These are phyloP conservation scores for Paradoxurus hermaphroditus DNA, from an alignment of 2,113 vertebrate genomes.

Conservation along the genomic window DNA sequence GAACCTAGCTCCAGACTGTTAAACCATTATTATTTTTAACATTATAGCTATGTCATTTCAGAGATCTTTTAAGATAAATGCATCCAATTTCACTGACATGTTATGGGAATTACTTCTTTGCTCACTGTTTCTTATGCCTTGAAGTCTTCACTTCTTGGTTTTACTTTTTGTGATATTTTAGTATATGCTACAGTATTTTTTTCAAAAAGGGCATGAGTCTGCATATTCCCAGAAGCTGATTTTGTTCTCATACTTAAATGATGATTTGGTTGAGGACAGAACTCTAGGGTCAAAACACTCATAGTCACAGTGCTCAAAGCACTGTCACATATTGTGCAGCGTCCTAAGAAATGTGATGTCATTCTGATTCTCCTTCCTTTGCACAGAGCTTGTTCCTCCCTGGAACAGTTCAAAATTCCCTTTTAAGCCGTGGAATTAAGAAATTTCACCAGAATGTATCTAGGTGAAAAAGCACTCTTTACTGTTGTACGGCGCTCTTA, in stretches of 20 bases:
- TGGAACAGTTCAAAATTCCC: background rate
- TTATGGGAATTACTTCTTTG: background rate
- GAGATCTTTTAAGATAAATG: background rate
- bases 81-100: background rate
- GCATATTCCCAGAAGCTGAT: background rate
- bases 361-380: background rate
- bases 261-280: background rate
- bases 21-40: slow-evolving; percentile 12
- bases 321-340: background rate
- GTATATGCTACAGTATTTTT: background rate
- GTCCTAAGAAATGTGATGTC: background rate
- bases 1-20: background rate
- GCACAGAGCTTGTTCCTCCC: background rate
- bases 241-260: slow-evolving; percentile 15
- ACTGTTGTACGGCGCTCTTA: background rate
- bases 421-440: background rate
- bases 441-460: background rate
- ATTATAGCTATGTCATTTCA: background rate
- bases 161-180: slow-evolving; percentile 14
- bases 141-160: background rate
- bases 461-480: background rate
- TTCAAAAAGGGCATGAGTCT: background rate
- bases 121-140: slow-evolving; percentile 7
- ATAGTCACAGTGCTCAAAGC: background rate
- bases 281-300: background rate